These are phyloP conservation scores for Caradrina kadenii DNA, from an alignment of 2,888 invertebrate species.

Conservation along the genomic window DNA sequence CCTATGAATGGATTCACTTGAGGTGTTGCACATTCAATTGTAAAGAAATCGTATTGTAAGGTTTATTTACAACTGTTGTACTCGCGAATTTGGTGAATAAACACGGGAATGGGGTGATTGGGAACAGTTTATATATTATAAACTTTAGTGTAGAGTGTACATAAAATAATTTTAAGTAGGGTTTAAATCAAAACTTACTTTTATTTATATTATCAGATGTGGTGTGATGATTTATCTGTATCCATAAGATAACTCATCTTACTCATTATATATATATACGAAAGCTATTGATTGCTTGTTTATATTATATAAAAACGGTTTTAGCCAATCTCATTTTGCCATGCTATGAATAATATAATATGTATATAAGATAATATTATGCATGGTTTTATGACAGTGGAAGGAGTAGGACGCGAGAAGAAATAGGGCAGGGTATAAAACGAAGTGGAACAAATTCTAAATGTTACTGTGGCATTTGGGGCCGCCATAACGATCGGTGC, in stretches of 20 bases:
- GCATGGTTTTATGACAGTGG: constrained; percentile 60
- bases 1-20: too few species aligned
- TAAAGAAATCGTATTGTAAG: too few species aligned
- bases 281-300: constrained; percentile 31
- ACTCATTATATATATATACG: constrained; percentile 21
- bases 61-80: too few species aligned
- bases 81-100: too few species aligned
- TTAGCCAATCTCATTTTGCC: constrained; percentile 3
- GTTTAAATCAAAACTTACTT: not conserved
- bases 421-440: constrained; percentile 82
- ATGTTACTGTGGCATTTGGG: constrained; percentile 86
- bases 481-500: constrained; percentile 68
- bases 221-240: constrained; percentile 23
- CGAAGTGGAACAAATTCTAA: constrained; percentile 81
- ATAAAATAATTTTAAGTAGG: constrained; percentile 8
- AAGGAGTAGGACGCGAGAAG: constrained; percentile 66
- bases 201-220: not conserved
- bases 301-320: constrained; percentile 8
- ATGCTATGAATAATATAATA: not conserved
- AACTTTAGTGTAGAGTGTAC: too few species aligned
- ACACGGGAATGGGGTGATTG: too few species aligned
- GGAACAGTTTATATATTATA: too few species aligned
- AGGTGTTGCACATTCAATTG: too few species aligned
- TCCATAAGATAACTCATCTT: constrained; percentile 20
- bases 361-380: constrained; percentile 32